These are phyloP conservation scores for Philaenus spumarius DNA, from an alignment of 1,140 invertebrate species.

Conservation along the genomic window DNA sequence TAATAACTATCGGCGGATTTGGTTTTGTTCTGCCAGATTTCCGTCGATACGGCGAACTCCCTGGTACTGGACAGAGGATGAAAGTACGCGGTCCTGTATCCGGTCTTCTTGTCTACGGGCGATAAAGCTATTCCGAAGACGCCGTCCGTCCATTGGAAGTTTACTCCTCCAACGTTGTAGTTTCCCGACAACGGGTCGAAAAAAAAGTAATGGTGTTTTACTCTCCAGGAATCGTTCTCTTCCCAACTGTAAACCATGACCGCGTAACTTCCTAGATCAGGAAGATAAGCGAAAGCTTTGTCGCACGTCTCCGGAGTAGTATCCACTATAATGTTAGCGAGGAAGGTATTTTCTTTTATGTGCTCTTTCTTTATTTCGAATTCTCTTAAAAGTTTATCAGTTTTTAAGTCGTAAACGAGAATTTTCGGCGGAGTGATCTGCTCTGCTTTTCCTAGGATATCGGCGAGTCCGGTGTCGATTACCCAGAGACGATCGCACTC, in stretches of 20 bases:
- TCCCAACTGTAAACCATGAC: slow-evolving; percentile 66
- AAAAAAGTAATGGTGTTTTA: slow-evolving; percentile 72
- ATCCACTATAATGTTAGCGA: slow-evolving; percentile 68
- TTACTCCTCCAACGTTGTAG: slow-evolving; percentile 61
- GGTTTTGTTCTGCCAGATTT: slow-evolving; percentile 59
- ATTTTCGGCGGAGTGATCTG: slow-evolving; percentile 49
- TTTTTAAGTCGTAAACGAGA: slow-evolving; percentile 64
- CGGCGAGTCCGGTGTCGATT: slow-evolving; percentile 60
- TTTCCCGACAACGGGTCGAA: slow-evolving; percentile 64
- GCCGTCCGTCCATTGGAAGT: slow-evolving; percentile 68
- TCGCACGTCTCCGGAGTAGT: slow-evolving; percentile 58
- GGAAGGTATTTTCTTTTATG: slow-evolving; percentile 59
- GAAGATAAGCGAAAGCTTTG: slow-evolving; percentile 63
- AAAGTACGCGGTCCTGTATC: slow-evolving; percentile 66
- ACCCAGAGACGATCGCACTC: slow-evolving; percentile 68
- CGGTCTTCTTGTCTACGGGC: slow-evolving; percentile 45
- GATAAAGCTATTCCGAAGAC: slow-evolving; percentile 62
- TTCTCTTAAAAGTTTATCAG: slow-evolving; percentile 56
- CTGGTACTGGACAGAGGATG: slow-evolving; percentile 65
- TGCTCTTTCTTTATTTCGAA: slow-evolving; percentile 54
- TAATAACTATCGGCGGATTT: slow-evolving; percentile 49
- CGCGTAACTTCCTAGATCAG: slow-evolving; percentile 64
- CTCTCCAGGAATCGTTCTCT: slow-evolving; percentile 64
- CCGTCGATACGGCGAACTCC: slow-evolving; percentile 51
- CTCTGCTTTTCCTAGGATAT: slow-evolving; percentile 52